phyloP scores from a whole-genome alignment of 2,888 invertebrate genomes.

The Macaria notata region DNA sequence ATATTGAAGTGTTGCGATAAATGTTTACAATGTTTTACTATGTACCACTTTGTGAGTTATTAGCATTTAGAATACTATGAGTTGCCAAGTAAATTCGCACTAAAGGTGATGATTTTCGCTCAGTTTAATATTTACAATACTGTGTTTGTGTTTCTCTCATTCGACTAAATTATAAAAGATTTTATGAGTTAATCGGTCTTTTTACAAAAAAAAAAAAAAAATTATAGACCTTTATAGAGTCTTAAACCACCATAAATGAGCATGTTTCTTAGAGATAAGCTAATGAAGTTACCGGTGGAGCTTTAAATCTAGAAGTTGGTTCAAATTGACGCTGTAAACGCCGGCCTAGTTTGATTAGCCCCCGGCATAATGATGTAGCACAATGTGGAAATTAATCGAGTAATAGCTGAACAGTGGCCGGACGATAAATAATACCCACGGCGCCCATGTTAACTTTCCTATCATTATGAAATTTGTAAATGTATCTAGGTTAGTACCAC shows the following conservation, averaged over 20 bases:
- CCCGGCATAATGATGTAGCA: conserved; percentile 30
- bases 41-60: no score
- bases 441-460: conserved; percentile 42
- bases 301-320: conserved; percentile 14
- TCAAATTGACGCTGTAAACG: conserved; percentile 17
- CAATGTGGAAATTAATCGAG: conserved; percentile 41
- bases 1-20: conserved; percentile 1
- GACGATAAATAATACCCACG: conserved; percentile 42
- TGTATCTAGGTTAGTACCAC: background rate
- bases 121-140: no score
- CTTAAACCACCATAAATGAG: conserved; percentile 1
- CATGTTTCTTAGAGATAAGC: conserved; percentile 12
- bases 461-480: conserved; percentile 27
- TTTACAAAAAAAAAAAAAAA: no score
- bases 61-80: no score
- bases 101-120: no score
- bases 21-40: background rate
- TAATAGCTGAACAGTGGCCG: conserved; percentile 37
- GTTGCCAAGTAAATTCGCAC: no score
- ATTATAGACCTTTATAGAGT: background rate
- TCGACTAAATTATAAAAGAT: no score
- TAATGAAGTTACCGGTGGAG: conserved; percentile 16
- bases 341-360: conserved; percentile 27
- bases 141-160: no score
- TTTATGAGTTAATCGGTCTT: no score